phyloP scores from a whole-genome alignment of 2,113 vertebrate species.

The Dasyornis broadbenti region DNA sequence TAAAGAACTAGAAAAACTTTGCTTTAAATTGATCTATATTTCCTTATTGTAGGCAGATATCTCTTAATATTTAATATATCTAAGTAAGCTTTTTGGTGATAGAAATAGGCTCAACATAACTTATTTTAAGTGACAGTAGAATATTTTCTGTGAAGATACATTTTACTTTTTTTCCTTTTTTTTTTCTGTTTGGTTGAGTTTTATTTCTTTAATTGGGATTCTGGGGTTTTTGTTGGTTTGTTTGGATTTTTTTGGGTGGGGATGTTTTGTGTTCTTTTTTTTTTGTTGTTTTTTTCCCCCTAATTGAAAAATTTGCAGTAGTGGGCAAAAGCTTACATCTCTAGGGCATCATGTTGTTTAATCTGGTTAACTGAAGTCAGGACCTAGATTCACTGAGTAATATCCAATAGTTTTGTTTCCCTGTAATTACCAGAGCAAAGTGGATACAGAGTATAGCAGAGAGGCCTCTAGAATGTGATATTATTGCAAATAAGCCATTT shows the following conservation, averaged over 20 bases:
- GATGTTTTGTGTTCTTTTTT: background rate
- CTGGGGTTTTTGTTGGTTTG: background rate
- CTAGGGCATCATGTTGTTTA: background rate
- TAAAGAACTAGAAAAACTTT: background rate
- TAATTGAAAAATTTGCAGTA: background rate
- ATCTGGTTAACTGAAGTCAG: background rate
- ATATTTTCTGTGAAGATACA: background rate
- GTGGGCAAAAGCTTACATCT: background rate
- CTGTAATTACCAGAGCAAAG: background rate
- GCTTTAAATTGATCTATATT: background rate
- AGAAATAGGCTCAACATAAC: background rate
- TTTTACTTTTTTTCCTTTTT: background rate
- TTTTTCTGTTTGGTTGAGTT: background rate
- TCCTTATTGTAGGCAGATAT: background rate
- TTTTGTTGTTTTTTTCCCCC: fast-evolving
- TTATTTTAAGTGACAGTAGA: background rate
- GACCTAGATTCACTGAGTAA: background rate
- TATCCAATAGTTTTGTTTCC: background rate
- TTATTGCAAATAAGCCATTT: background rate
- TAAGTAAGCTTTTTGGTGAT: background rate
- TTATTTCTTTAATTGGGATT: background rate
- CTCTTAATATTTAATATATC: background rate
- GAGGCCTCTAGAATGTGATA: background rate
- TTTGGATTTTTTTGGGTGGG: background rate
- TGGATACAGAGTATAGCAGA: background rate